Evolutionary conservation across 2,797 vertebrate genomes (phyloP).

Genomic region (Pachyuromys duprasi): DNA sequence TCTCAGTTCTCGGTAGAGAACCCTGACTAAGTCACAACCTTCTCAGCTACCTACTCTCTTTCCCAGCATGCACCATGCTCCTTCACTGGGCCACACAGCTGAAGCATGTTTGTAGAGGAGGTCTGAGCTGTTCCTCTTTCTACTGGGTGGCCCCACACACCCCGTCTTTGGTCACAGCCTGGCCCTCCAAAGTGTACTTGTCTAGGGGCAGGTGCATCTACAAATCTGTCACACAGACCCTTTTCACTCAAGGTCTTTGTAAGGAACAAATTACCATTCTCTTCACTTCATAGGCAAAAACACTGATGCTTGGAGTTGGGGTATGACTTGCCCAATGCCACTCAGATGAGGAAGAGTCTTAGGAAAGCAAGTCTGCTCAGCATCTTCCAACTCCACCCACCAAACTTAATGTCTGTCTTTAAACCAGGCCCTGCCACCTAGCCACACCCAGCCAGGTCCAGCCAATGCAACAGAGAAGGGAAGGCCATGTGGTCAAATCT

Average conservation of each 20-base stretch:
- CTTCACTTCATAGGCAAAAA: neutral
- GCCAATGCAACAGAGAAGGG: neutral
- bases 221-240: neutral
- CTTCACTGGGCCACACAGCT: no score
- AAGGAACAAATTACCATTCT: neutral
- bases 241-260: neutral
- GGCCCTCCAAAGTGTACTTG: neutral
- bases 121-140: neutral
- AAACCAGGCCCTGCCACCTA: neutral
- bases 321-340: neutral
- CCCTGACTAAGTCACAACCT: neutral
- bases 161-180: neutral
- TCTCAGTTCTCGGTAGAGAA: neutral
- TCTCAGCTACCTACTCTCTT: neutral
- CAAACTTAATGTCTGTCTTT: neutral
- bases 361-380: neutral
- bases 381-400: neutral
- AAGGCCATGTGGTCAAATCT: neutral
- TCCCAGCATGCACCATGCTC: no score
- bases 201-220: neutral
- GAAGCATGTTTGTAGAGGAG: no score
- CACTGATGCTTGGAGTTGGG: neutral
- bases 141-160: fast-evolving
- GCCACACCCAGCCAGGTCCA: neutral
- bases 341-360: neutral